Conservation (phyloP, 2,888 invertebrate genomes). For the Parthenolecanium corni region DNA sequence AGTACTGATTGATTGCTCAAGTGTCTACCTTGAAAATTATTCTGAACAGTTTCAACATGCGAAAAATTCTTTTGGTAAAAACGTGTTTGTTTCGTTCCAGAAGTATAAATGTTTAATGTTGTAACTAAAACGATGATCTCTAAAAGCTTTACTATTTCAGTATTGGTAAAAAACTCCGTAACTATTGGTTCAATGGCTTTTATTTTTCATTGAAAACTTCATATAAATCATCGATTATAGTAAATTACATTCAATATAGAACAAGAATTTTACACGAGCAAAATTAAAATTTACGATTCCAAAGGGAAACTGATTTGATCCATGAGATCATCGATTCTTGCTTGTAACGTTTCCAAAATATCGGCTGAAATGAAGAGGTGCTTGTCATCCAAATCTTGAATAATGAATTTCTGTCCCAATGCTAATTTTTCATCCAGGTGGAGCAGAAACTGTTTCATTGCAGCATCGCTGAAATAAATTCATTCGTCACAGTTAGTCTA, state of each 20-base stretch:
- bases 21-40: too few species aligned
- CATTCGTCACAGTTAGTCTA: conserved; percentile 1
- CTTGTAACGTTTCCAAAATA: conserved; percentile 76
- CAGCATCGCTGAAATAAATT: conserved; percentile 67
- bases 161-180: too few species aligned
- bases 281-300: conserved; percentile 40
- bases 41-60: too few species aligned
- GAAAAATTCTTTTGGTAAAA: too few species aligned
- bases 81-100: too few species aligned
- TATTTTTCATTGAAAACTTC: background rate
- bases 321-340: conserved; percentile 87
- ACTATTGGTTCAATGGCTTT: too few species aligned
- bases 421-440: conserved; percentile 90
- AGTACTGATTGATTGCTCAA: too few species aligned
- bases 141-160: too few species aligned
- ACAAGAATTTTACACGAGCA: background rate
- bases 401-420: conserved; percentile 85
- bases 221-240: background rate
- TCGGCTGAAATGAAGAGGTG: conserved; percentile 93
- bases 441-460: conserved; percentile 96
- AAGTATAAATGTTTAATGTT: too few species aligned
- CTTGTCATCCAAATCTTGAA: conserved; percentile 91
- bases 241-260: background rate
- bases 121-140: too few species aligned
- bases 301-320: conserved; percentile 86